These are phyloP conservation scores for Siderastrea radians DNA, from an alignment of 92 coral and sea anemone species.

Conservation along the genomic window DNA sequence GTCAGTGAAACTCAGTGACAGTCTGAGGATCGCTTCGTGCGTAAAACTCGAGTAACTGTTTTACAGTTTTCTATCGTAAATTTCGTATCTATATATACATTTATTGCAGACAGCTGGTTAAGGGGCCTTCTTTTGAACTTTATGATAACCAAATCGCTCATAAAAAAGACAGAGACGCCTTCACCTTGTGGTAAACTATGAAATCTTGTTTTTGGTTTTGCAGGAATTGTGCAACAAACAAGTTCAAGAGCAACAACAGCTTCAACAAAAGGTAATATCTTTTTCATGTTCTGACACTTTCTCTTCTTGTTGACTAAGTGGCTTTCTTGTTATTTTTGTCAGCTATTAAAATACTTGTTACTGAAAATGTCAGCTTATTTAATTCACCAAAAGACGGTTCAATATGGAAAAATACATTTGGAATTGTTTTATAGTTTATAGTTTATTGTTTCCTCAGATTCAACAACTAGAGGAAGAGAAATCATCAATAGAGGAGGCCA, in stretches of 20 bases:
- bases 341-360: neutral
- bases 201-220: neutral
- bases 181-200: neutral
- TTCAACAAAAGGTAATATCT: conserved; percentile 55
- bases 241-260: conserved; percentile 62
- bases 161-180: no score
- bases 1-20: no score
- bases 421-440: neutral
- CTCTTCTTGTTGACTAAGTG: neutral
- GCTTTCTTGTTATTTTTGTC: neutral
- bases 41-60: no score
- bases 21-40: no score
- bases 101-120: no score
- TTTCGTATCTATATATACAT: no score
- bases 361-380: no score
- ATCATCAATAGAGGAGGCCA: conserved; percentile 63
- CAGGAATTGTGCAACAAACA: conserved; percentile 75
- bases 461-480: conserved; percentile 74
- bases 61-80: no score
- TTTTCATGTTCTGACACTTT: neutral
- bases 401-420: no score
- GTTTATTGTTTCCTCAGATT: conserved; percentile 39
- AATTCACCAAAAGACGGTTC: no score
- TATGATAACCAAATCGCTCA: no score
- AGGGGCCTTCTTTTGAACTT: no score